A percentile compares a stretch with the other conserved stretches of the same genome.
Evolutionary conservation across 2,888 invertebrate genomes (phyloP).

Genomic region (Nephrotoma guestfalica): DNA sequence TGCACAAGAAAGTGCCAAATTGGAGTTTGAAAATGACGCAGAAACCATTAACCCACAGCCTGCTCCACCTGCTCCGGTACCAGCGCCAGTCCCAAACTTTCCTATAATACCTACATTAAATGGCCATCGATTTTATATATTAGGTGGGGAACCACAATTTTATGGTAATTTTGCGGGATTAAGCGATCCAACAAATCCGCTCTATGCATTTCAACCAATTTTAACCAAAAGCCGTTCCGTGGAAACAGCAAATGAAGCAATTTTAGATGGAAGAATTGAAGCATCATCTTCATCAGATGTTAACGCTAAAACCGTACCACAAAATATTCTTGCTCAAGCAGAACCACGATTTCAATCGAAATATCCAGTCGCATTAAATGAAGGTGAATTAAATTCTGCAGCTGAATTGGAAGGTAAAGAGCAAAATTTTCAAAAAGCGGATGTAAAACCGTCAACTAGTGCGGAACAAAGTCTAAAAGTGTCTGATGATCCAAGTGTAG

Average conservation of each 20-base stretch:
- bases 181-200: slow-evolving; percentile 14
- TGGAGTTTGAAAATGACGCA: slow-evolving; percentile 10
- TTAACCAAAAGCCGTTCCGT: slow-evolving; percentile 13
- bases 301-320: slow-evolving; percentile 4
- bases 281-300: background rate
- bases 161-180: slow-evolving; percentile 19
- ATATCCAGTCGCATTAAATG: background rate
- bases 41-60: slow-evolving; percentile 12
- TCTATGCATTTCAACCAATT: slow-evolving; percentile 15
- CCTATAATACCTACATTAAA: slow-evolving; percentile 15
- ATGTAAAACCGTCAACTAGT: background rate
- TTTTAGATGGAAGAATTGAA: background rate
- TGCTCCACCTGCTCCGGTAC: slow-evolving; percentile 14
- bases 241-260: slow-evolving; percentile 6
- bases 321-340: background rate
- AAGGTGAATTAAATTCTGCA: slow-evolving; percentile 5
- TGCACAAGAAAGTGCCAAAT: slow-evolving; percentile 10
- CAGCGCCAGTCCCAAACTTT: slow-evolving; percentile 13
- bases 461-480: background rate
- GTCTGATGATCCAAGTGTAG: slow-evolving; percentile 27
- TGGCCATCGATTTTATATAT: slow-evolving; percentile 39
- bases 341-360: slow-evolving; percentile 1
- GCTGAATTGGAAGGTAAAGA: slow-evolving; percentile 21
- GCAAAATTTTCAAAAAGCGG: background rate
- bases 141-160: slow-evolving; percentile 38